phyloP scores from a whole-genome alignment of 2,888 invertebrate genomes.

The Netelia fuscicornis region DNA sequence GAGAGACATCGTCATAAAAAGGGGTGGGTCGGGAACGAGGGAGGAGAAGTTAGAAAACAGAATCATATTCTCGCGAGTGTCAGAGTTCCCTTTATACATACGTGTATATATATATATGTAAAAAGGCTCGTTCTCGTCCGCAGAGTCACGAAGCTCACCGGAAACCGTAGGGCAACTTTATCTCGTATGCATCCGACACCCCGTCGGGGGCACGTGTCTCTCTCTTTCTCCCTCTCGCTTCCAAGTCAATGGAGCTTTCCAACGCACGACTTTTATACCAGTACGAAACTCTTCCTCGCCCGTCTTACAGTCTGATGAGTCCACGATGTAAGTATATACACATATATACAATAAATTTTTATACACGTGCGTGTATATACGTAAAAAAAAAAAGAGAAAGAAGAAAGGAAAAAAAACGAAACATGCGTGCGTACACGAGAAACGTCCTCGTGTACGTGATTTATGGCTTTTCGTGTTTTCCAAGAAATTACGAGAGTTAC shows the following conservation, averaged over 20 bases:
- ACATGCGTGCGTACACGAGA: constrained; percentile 21
- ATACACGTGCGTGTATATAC: constrained; percentile 24
- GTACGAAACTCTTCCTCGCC: constrained; percentile 60
- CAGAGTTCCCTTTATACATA: constrained; percentile 5
- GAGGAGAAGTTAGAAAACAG: constrained; percentile 46
- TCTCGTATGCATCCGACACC: constrained; percentile 79
- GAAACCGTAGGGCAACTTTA: constrained; percentile 77
- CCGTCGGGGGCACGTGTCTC: constrained; percentile 71
- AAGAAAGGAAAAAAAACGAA: too few relatives aligned
- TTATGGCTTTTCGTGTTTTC: constrained; percentile 52
- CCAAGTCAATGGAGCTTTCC: constrained; percentile 62
- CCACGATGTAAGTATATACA: constrained; percentile 32
- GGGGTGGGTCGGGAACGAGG: constrained; percentile 30
- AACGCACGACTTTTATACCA: constrained; percentile 61
- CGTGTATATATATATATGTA: not conserved
- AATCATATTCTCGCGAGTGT: constrained; percentile 59
- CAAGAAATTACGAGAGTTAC: constrained; percentile 31
- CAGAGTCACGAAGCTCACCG: constrained; percentile 74
- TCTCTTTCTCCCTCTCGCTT: constrained; percentile 54
- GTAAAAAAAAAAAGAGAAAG: too few relatives aligned
- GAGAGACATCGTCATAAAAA: constrained; percentile 53
- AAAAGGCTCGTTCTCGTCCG: constrained; percentile 65
- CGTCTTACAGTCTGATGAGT: constrained; percentile 53
- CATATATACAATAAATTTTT: constrained; percentile 16
- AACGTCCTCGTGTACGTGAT: constrained; percentile 55